phyloP scores from a whole-genome alignment of 2,797 vertebrate species.

The Poeciliopsis turneri region DNA sequence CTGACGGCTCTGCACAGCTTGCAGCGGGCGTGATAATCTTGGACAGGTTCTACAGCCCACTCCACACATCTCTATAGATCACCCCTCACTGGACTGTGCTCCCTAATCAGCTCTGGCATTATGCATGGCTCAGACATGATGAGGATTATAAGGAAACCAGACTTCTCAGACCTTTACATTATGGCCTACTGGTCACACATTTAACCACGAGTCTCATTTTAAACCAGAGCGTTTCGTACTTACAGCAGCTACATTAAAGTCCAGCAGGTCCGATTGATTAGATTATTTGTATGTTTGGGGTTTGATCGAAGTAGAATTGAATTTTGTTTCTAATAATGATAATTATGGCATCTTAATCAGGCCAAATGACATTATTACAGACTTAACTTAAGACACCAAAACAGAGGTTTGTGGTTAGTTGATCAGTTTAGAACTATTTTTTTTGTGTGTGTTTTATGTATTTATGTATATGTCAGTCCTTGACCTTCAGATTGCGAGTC shows the following conservation, averaged over 20 bases:
- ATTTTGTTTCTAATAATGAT: background rate
- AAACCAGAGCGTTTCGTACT: background rate
- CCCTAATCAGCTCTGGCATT: constrained; percentile 47
- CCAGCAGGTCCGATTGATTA: background rate
- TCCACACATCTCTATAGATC: constrained; percentile 39
- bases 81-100: constrained; percentile 44
- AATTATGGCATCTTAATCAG: background rate
- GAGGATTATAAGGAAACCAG: constrained; percentile 43
- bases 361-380: background rate
- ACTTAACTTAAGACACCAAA: background rate
- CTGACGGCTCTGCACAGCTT: constrained; percentile 9
- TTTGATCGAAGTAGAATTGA: background rate
- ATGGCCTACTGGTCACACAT: background rate
- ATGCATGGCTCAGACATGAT: constrained; percentile 30
- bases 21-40: constrained; percentile 45
- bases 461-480: too few species aligned
- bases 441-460: too few species aligned
- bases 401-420: background rate
- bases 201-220: background rate
- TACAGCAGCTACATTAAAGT: background rate
- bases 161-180: constrained; percentile 15
- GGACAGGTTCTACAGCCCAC: constrained; percentile 35
- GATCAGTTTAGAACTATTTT: background rate
- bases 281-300: background rate
- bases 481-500: too few species aligned